Conservation (phyloP, 2,113 vertebrate genomes). For the Chiloscyllium plagiosum region DNA sequence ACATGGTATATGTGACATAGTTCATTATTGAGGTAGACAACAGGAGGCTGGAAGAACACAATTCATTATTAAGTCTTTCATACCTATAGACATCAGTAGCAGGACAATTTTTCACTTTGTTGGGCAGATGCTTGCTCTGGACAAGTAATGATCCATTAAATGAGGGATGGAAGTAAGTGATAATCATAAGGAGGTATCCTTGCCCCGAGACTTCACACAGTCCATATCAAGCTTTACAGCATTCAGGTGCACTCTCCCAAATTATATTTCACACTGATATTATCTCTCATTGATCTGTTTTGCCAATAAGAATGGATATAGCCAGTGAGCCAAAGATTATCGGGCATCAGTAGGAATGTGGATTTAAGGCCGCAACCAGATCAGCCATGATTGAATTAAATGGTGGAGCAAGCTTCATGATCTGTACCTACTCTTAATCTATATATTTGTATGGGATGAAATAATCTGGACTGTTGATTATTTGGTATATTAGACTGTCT, state of each 20-base stretch:
- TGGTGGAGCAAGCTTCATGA: too few species aligned
- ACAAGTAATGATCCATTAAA: background rate
- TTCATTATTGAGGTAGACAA: too few species aligned
- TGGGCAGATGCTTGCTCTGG: background rate
- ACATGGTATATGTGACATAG: too few species aligned
- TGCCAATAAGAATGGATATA: background rate
- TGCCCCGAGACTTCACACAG: background rate
- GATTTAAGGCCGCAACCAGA: too few species aligned
- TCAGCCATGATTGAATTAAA: too few species aligned
- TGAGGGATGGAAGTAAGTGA: background rate
- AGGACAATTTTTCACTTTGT: background rate
- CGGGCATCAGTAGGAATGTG: too few species aligned
- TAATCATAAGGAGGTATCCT: background rate
- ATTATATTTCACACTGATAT: background rate
- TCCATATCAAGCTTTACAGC: background rate
- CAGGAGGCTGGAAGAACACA: too few species aligned
- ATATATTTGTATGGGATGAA: background rate
- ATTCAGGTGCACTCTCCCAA: background rate
- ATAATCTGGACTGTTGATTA: background rate
- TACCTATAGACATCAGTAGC: too few species aligned
- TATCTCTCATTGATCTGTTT: background rate
- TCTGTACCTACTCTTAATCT: too few species aligned
- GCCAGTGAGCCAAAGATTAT: too few species aligned
- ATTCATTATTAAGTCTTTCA: too few species aligned
- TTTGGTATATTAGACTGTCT: background rate